Percentiles rank a stretch among this genome's conserved stretches.
Evolutionary conservation across 64 coral and sea anemone genomes (phyloP).

Genomic region (Actinia tenebrosa): DNA sequence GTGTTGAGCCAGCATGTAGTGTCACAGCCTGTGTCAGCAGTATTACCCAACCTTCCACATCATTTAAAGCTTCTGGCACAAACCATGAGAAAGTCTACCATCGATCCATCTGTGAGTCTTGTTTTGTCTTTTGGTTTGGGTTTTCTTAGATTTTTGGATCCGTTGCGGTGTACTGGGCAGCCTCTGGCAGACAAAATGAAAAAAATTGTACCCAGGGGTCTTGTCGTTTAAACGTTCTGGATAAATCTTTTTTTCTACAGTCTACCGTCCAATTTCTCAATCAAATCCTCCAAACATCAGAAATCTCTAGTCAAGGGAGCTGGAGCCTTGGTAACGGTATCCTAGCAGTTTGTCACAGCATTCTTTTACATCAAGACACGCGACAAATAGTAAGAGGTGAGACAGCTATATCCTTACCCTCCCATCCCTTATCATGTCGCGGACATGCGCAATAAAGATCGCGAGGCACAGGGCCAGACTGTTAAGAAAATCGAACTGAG

Average conservation of each 20-base stretch:
- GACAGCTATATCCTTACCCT: not conserved
- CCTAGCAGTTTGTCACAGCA: constrained; percentile 80
- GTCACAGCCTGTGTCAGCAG: constrained; percentile 63
- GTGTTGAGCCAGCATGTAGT: constrained; percentile 78
- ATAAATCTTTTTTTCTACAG: constrained; percentile 29
- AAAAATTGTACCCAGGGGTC: no score
- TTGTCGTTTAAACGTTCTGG: not conserved
- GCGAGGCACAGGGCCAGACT: not conserved
- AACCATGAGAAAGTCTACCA: constrained; percentile 60
- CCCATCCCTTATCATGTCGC: not conserved
- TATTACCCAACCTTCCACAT: constrained; percentile 72
- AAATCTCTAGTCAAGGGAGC: constrained; percentile 29
- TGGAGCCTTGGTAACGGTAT: constrained; percentile 82
- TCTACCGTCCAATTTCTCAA: constrained; percentile 63
- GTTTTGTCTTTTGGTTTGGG: not conserved
- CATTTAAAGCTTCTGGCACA: constrained; percentile 78
- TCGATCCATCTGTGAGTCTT: constrained; percentile 67
- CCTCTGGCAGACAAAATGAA: no score
- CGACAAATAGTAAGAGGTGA: constrained; percentile 64
- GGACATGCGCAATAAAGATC: not conserved
- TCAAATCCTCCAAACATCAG: constrained; percentile 55
- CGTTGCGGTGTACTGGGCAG: not conserved
- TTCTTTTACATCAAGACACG: constrained; percentile 75
- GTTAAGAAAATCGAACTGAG: no score
- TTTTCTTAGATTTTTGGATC: not conserved